A percentile compares a stretch with the other conserved stretches of the same genome.
Conservation (phyloP, 2,888 invertebrate species). For the Caenorhabditis sp. region DNA sequence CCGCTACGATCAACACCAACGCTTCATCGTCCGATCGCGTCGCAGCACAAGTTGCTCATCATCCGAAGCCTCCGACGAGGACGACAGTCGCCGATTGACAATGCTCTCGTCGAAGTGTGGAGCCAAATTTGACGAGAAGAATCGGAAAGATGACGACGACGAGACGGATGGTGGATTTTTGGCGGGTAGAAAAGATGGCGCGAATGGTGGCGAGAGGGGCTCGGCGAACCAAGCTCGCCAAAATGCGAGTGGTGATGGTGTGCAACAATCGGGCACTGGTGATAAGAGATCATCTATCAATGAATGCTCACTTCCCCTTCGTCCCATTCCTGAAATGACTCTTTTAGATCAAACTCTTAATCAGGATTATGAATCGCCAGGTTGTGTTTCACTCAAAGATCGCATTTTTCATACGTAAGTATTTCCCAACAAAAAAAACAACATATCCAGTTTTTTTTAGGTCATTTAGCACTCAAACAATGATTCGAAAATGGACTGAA, state of each 20-base stretch:
- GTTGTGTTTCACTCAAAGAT: conserved; percentile 14
- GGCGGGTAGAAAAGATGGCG: conserved; percentile 17
- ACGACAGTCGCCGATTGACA: conserved; percentile 72
- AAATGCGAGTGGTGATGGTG: not conserved
- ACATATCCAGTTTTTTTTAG: too few species aligned
- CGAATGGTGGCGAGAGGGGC: not conserved
- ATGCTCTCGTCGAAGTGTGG: conserved; percentile 49
- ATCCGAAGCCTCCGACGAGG: conserved; percentile 87
- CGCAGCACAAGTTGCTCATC: conserved; percentile 82
- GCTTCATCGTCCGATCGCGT: conserved; percentile 52
- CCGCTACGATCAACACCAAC: conserved; percentile 62
- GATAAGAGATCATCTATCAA: conserved; percentile 20
- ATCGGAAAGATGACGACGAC: conserved; percentile 41
- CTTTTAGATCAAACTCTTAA: conserved; percentile 45
- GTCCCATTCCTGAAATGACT: conserved; percentile 59
- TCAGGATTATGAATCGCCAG: conserved; percentile 10
- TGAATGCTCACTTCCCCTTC: conserved; percentile 35
- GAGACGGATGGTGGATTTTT: conserved; percentile 19
- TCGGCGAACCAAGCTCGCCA: not conserved
- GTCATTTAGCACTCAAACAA: conserved; percentile 20
- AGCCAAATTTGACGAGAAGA: conserved; percentile 24
- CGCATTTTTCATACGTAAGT: conserved; percentile 27
- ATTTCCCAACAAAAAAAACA: too few species aligned
- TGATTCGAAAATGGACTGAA: conserved; percentile 36
- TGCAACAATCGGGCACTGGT: not conserved